These are phyloP conservation scores for Hoplodrina blanda DNA, from an alignment of 2,888 invertebrate species.

Conservation along the genomic window DNA sequence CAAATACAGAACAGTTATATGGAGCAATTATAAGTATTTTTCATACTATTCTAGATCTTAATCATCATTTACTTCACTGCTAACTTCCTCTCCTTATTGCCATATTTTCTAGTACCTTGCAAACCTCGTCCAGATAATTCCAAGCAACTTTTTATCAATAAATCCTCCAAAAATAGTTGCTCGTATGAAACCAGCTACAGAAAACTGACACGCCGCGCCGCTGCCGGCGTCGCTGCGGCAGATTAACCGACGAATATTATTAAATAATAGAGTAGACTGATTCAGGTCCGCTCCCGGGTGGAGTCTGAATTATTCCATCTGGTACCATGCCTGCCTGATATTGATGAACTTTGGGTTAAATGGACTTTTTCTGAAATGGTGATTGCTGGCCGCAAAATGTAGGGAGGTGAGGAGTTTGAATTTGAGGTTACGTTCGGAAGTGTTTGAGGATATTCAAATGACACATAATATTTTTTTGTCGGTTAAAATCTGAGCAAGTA, in stretches of 20 bases:
- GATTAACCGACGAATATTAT: conserved; percentile 48
- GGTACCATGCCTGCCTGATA: conserved; percentile 17
- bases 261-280: conserved; percentile 54
- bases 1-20: no score
- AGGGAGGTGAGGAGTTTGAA: background rate
- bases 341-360: conserved; percentile 34
- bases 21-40: no score
- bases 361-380: conserved; percentile 13
- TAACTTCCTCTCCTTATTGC: no score
- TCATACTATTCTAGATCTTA: no score
- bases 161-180: background rate
- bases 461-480: no score
- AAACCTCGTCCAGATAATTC: no score
- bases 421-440: background rate
- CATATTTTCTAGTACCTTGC: no score
- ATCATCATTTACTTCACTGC: no score
- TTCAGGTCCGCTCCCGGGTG: conserved; percentile 23
- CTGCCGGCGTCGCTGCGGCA: background rate
- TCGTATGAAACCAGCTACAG: background rate
- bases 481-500: no score
- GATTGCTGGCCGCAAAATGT: background rate
- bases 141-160: no score
- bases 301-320: conserved; percentile 50
- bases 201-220: conserved; percentile 32
- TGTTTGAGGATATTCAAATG: background rate